Evolutionary conservation across 1,140 invertebrate species (phyloP), one percentile per base, ranked within the genome.

Genomic region (Zophobas atratus): DNA sequence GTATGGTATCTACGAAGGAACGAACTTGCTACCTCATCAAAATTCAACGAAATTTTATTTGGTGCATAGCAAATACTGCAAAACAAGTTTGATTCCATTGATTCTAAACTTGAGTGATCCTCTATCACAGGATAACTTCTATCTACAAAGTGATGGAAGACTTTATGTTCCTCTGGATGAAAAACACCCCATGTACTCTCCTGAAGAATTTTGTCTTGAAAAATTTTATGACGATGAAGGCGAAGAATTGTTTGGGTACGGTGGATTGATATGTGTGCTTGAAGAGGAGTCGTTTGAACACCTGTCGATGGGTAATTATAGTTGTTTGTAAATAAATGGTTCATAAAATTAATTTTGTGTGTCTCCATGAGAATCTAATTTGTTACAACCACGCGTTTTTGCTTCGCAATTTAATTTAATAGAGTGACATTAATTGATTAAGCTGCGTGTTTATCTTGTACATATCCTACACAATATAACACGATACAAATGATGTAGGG

Each of bases 131-230:
- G 70, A 72, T 51, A 72, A 72, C 51, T 72, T 72, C 8, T 72
- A 49, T 34, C 6, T 72, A 2, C 70, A 72, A 34, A 8, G 20
- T 6, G 51, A 72, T 36, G 70, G 70, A 33, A 6, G 35, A 33
- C n/a, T 72, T n/a, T 72, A 72, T 32, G n/a, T 41, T 34, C 70
- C 70, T 34, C 34, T n/a, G 49, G 35, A 51, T 51, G 46, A 36
- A n/a, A 38, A 36, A n/a, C 36, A 51, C 3, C 33, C 43, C 3
- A 20, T 51, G 35, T 53, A 51, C 38, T 6, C 3, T 33, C 46
- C 39, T 8, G 51, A 72, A n/a, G 51, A 38, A n/a, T 72, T 51
- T 49, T 72, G 70, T 53, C 2, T 72, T 6, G 70, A 72, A 49
- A 53, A 38, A 5, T 72, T 72, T 51, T 6, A n/a, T 53, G 46